Base-by-base conservation (phyloP, 2,113 vertebrate genomes). In the Charadrius vociferus region DNA sequence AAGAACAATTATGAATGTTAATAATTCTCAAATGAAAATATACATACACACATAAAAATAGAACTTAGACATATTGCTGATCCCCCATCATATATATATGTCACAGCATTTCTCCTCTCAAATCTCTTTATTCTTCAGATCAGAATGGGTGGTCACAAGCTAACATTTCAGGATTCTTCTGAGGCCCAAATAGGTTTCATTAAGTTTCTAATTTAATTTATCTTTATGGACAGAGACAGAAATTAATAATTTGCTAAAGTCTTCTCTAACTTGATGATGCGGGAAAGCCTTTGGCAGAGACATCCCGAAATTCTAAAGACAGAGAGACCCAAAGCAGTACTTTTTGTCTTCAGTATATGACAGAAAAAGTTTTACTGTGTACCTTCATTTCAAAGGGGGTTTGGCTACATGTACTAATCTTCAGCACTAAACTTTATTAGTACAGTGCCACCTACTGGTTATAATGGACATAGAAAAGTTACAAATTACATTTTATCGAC, bases 361-460 rank as follows among this genome's bases (percentile, higher is more conserved):
- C 20, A 68, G 7, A 43, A 43, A 34, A 36, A 34, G 24, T 74
- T 93, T 78, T 17, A 36, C 13, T 50, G 18, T 5, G 9, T 39
- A 39, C 13, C 41, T 71, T 61, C 30, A 47, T 58, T 73, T 74
- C 47, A n/a, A 41, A 80, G 14, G 9, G 12, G 26, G 8, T 16
- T 55, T 68, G 90, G 49, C 55, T 26, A 23, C 26, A 24, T 1
- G 0, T 26, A 8, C 39, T 29, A 10, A 47, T 9, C 34, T 61
- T 61, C 56, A 53, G 34, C 12, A 8, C 34, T 53, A 20, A 86
- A 82, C 20, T 55, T 61, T 32, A 17, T 75, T 77, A 56, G 59
- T 41, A 74, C 27, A 80, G 49, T 85, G 95, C 93, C 97, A 96
- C 66, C 97, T 96, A 84, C 72, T 58, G 97, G 93, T 65, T 80